Evolutionary conservation across 2,113 vertebrate species (phyloP).

Genomic region (Lasiurus borealis): DNA sequence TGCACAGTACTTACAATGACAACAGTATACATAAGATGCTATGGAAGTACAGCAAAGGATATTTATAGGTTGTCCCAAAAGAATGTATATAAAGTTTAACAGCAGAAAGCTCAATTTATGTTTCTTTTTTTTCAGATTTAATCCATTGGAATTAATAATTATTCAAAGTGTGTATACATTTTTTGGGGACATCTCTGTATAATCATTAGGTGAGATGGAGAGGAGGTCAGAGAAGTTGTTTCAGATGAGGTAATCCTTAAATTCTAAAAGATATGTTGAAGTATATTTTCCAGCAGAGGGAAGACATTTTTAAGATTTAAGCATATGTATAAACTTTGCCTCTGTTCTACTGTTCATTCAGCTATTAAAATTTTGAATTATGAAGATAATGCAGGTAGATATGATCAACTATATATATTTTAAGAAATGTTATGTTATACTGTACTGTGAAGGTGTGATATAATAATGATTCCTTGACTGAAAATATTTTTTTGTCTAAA

Average conservation of each 20-base stretch:
- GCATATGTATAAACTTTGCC: not conserved
- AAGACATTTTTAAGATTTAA: slow-evolving; percentile 13
- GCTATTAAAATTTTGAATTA: slow-evolving; percentile 24
- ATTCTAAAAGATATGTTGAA: not conserved
- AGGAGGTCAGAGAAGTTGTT: not conserved
- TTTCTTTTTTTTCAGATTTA: too few relatives aligned
- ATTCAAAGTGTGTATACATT: too few relatives aligned
- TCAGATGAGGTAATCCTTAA: not conserved
- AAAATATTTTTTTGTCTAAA: slow-evolving; percentile 25
- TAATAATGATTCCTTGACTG: not conserved
- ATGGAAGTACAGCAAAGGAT: not conserved
- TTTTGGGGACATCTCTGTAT: not conserved
- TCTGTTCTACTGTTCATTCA: not conserved
- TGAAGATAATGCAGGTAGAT: not conserved
- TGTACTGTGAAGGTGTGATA: slow-evolving; percentile 13
- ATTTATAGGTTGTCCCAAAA: too few relatives aligned
- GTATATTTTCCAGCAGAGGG: not conserved
- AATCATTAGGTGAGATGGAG: not conserved
- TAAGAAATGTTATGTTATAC: slow-evolving; percentile 37
- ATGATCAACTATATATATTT: not conserved
- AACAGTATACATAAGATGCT: not conserved
- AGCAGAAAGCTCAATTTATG: too few relatives aligned
- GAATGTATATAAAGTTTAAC: too few relatives aligned
- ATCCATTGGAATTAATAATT: too few relatives aligned
- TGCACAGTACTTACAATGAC: not conserved